Evolutionary conservation across 2,797 vertebrate genomes (phyloP), one percentile per base, ranked within the genome.

Genomic region (Toxotes lorentzi): DNA sequence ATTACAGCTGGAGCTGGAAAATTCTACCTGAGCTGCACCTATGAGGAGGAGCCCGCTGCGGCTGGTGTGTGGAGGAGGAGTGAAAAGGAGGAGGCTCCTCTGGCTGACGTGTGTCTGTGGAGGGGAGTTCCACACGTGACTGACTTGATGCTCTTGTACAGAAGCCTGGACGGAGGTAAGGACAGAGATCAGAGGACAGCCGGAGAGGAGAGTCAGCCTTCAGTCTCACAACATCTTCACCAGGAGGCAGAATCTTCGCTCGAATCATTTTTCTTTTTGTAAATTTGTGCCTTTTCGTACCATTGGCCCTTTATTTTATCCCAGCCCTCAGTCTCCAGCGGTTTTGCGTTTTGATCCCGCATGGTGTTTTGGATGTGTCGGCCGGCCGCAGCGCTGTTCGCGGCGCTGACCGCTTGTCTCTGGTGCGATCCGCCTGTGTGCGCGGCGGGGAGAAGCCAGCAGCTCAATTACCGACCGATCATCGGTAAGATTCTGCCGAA

Each of bases 391-490:
- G 79, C 88, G 54, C 74, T 88, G 66, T 14, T 91, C 30, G 88
- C 86, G 89, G 88, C 82, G 73, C 70, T 93, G 53, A 35, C 83
- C 87, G 91, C 87, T 35, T 73, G 60, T 21, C 60, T 84, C 30
- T 89, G 83, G 27, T 83, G 79, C 86, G 76, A 57, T 24, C 83
- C 73, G 63, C 54, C 47, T 9, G 47, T 56, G 51, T 69, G 88
- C 79, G 78, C 70, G 12, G 76, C 61, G 16, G 83, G 16, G 59
- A 78, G 71, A 11, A 69, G 38, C 76, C 85, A 66, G 72, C 83
- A 64, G 62, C 83, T 85, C 45, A 94, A 94, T 27, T n/a, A 88
- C 75, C 90, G 94, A 66, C 94, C 95, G 10, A 66, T 95, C 45
- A 95, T 95, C 76, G 95, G 95, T 95, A 85, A 95, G 94, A 27